Base-by-base conservation (phyloP, 2,888 invertebrate species). In the Macaria liturata region DNA sequence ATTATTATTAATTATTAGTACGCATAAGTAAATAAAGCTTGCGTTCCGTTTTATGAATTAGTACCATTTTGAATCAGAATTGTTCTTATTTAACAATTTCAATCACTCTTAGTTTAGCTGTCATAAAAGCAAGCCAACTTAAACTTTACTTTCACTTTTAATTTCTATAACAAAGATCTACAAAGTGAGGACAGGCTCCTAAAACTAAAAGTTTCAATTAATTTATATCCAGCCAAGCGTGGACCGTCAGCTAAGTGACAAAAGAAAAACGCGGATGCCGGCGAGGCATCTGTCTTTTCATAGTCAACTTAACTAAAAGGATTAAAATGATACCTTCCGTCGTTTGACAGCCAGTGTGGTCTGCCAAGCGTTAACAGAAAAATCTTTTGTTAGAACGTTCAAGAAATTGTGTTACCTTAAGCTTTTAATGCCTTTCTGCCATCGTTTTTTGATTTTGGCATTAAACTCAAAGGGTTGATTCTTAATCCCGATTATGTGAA, bases 301-400 rank as follows among this genome's bases (percentile, higher is more conserved):
- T 89, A 89, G 88, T 82, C 89, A 91, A 91, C 91, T 91, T 90
- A 89, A 87, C 89, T 91, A 91, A 91, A 91, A 89, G 91, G 91
- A 91, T 91, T 91, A 91, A 88, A 91, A 91, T 88, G 86, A 91
- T 90, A 89, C 87, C 90, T 90, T 91, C 89, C 89, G 88, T 84
- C 85, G 81, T 83, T 84, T 85, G 83, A 84, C 91, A 87, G 78
- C 80, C 86, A 87, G 90, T 91, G 91, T 90, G 91, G 90, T 89
- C 91, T 76, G 64, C 82, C 75, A 73, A 88, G 82, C 91, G 88
- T 88, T 84, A 91, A 91, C 85, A 81, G 79, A 83, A 80, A 80
- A 80, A 75, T 83, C 86, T 78, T 88, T 91, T 90, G 89, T 90
- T 74, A 65, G 63, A 71, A 66, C 73, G 72, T 82, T 79, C 71